Percentiles rank a stretch among this genome's conserved stretches.
phyloP scores from a whole-genome alignment of 2,113 vertebrate species.

The Leptobrachium leishanense region DNA sequence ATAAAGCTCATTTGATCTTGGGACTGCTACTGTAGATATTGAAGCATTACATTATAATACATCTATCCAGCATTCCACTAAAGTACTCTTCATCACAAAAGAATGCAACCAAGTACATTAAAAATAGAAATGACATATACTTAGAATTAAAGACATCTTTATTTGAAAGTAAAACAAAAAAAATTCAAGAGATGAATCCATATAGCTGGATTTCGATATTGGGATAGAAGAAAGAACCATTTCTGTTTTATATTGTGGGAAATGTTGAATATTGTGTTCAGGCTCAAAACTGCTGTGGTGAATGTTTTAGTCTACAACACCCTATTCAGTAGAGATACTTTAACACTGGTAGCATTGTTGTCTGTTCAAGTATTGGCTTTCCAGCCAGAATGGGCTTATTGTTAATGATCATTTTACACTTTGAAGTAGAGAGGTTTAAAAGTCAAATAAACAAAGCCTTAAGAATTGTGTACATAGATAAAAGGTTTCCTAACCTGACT shows the following conservation, averaged over 20 bases:
- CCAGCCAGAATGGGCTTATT: neutral
- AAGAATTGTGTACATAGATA: neutral
- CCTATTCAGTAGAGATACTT: slow-evolving; percentile 9
- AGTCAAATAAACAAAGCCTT: slow-evolving; percentile 6
- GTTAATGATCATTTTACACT: neutral
- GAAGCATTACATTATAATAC: neutral
- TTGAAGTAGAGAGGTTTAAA: slow-evolving; percentile 9
- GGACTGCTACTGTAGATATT: neutral
- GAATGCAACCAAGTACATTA: neutral
- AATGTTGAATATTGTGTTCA: slow-evolving; percentile 21
- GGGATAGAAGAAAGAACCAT: slow-evolving; percentile 7
- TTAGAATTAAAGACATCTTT: slow-evolving; percentile 3
- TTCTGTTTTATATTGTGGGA: slow-evolving; percentile 33
- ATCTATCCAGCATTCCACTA: neutral
- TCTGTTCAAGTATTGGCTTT: slow-evolving; percentile 26
- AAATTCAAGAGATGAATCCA: neutral
- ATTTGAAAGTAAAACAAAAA: neutral
- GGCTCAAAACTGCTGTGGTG: slow-evolving; percentile 7
- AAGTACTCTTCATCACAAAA: neutral
- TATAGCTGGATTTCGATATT: neutral
- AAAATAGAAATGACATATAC: slow-evolving; percentile 4
- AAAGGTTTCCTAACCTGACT: neutral
- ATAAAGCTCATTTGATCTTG: neutral
- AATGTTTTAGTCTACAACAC: slow-evolving; percentile 23
- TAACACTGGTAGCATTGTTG: slow-evolving; percentile 37